A percentile compares a stretch with the other conserved stretches of the same genome.
These are phyloP conservation scores for Drosophila robusta DNA, from an alignment of 2,888 invertebrate species.

Conservation along the genomic window DNA sequence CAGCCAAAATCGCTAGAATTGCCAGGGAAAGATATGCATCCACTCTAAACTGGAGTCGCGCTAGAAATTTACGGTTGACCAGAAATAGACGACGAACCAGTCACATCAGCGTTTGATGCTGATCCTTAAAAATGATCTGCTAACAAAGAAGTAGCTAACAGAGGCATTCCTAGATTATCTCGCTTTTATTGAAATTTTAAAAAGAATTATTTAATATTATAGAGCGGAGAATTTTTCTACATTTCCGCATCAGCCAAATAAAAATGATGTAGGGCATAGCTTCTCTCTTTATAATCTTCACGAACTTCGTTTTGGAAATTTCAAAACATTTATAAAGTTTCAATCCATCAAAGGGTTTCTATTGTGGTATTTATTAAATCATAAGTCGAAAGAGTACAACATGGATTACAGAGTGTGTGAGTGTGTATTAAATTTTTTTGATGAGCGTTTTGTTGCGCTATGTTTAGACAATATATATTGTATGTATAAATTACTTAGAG, in stretches of 20 bases:
- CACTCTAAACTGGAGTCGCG: too few relatives aligned
- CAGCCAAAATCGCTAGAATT: too few relatives aligned
- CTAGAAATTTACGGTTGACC: too few relatives aligned
- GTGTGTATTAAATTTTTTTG: slow-evolving; percentile 30
- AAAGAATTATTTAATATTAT: too few relatives aligned
- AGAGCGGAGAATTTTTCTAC: neutral
- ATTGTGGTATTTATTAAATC: slow-evolving; percentile 74
- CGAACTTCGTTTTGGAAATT: neutral
- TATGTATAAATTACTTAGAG: slow-evolving; percentile 75
- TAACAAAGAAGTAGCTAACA: too few relatives aligned
- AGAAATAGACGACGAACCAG: too few relatives aligned
- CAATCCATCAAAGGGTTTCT: slow-evolving; percentile 24
- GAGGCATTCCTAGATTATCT: too few relatives aligned
- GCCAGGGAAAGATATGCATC: too few relatives aligned
- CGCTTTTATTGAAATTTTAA: neutral
- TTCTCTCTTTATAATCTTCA: neutral
- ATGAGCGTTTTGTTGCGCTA: slow-evolving; percentile 39
- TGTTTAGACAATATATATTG: slow-evolving; percentile 55
- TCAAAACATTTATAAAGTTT: neutral
- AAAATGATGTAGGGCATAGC: too few relatives aligned
- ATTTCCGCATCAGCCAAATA: too few relatives aligned
- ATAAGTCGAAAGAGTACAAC: slow-evolving; percentile 70
- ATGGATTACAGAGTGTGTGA: slow-evolving; percentile 61
- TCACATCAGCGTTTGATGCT: too few relatives aligned
- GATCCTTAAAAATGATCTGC: too few relatives aligned